Conservation (phyloP, 2,797 vertebrate genomes). For the Spinus pinus region DNA sequence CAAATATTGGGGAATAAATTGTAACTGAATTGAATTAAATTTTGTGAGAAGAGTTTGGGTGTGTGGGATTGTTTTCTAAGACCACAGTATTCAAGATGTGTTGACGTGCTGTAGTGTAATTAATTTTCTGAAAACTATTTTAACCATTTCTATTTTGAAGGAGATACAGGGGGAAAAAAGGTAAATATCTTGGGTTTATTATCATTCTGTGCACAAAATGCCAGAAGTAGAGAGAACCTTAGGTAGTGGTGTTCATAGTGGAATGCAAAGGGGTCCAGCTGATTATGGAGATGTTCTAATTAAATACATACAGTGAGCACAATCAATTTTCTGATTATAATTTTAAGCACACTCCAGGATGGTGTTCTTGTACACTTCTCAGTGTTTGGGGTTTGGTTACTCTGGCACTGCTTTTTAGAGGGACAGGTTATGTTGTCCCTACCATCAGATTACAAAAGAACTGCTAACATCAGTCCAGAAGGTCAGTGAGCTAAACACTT, state of each 20-base stretch:
- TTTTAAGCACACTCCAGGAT: not conserved
- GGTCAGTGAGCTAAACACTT: not conserved
- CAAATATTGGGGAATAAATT: not conserved
- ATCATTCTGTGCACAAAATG: not conserved
- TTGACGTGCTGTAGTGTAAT: not conserved
- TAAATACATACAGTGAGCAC: not conserved
- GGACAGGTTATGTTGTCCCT: accelerated
- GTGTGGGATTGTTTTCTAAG: not conserved
- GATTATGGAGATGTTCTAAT: not conserved
- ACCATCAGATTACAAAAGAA: not conserved
- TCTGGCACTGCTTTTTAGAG: not conserved
- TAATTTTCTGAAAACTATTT: not conserved
- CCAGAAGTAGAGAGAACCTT: not conserved
- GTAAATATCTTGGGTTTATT: not conserved
- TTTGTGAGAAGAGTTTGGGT: not conserved
- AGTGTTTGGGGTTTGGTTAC: not conserved
- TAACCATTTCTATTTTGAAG: not conserved
- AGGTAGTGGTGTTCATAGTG: accelerated
- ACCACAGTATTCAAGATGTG: not conserved
- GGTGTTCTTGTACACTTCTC: not conserved
- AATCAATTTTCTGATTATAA: not conserved
- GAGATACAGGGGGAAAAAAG: not conserved
- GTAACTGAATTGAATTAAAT: not conserved
- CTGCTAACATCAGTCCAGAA: accelerated
- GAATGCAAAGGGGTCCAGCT: not conserved